Evolutionary conservation across 2,797 vertebrate species (phyloP).

Genomic region (Parambassis ranga): DNA sequence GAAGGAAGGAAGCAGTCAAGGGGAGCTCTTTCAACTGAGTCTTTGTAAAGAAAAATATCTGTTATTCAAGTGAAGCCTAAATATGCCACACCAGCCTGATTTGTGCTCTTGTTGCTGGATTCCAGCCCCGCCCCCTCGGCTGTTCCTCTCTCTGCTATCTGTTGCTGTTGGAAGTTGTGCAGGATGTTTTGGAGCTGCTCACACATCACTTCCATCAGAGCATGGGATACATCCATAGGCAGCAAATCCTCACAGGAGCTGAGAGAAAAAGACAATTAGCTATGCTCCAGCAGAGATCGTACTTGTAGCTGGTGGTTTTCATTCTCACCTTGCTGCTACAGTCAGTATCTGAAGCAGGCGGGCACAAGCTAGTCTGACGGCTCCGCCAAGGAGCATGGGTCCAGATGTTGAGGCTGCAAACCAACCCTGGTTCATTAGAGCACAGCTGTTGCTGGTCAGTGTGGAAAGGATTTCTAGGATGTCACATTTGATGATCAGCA

Average conservation of each 20-base stretch:
- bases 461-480: slow-evolving; percentile 81
- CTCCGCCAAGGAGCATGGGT: slow-evolving; percentile 72
- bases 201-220: slow-evolving; percentile 85
- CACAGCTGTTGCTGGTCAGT: slow-evolving; percentile 82
- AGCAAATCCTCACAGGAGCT: slow-evolving; percentile 82
- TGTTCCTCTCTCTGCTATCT: slow-evolving; percentile 65
- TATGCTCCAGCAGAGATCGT: no score
- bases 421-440: slow-evolving; percentile 82
- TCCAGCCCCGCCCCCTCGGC: slow-evolving; percentile 50
- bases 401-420: slow-evolving; percentile 78
- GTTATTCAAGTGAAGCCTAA: no score
- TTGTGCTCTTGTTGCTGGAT: slow-evolving; percentile 32
- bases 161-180: slow-evolving; percentile 74
- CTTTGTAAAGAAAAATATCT: no score
- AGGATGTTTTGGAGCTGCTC: slow-evolving; percentile 81
- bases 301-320: no score
- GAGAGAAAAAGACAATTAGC: slow-evolving; percentile 4
- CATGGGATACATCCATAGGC: slow-evolving; percentile 78
- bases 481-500: slow-evolving; percentile 79
- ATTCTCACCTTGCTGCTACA: slow-evolving; percentile 81
- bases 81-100: slow-evolving; percentile 65
- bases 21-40: no score
- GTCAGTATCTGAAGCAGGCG: slow-evolving; percentile 84
- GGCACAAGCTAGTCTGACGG: slow-evolving; percentile 78
- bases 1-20: not conserved